These are phyloP conservation scores for Tigriopus californicus DNA, from an alignment of 2,888 invertebrate genomes.

Conservation along the genomic window DNA sequence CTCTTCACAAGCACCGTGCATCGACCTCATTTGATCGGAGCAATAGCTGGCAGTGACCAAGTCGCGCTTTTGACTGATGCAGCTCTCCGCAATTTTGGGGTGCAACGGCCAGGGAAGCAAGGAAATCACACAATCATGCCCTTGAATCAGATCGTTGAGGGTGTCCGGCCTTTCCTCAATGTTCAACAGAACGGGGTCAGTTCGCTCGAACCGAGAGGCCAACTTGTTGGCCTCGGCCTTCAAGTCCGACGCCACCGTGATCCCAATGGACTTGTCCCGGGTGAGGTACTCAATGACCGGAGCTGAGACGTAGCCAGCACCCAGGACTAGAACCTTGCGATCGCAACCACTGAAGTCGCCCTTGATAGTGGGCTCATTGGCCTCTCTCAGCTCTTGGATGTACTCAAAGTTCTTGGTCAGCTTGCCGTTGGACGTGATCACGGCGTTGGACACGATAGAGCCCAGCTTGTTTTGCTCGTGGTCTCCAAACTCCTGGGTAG, in stretches of 20 bases:
- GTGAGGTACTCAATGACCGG: conserved; percentile 87
- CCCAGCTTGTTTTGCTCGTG: conserved; percentile 8
- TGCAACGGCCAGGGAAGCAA: conserved; percentile 80
- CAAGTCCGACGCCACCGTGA: conserved; percentile 7
- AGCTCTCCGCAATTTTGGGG: conserved; percentile 59
- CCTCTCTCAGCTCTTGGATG: conserved; percentile 65
- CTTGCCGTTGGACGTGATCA: conserved; percentile 85
- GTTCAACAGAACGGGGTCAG: conserved; percentile 61
- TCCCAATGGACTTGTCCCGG: conserved; percentile 50
- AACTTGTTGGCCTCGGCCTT: conserved; percentile 9
- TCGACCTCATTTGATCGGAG: conserved; percentile 55
- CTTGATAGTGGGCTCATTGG: background rate
- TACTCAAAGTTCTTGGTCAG: conserved; percentile 85
- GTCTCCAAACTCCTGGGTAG: conserved; percentile 28
- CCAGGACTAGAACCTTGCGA: conserved; percentile 66
- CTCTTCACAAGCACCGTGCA: conserved; percentile 58
- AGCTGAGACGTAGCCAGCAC: conserved; percentile 83
- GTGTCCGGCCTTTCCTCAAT: conserved; percentile 50
- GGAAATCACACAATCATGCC: conserved; percentile 59
- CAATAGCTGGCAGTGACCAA: conserved; percentile 70
- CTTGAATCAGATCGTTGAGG: conserved; percentile 46
- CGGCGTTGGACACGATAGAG: conserved; percentile 44
- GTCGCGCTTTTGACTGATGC: conserved; percentile 35
- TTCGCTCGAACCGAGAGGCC: conserved; percentile 35
- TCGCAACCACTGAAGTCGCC: conserved; percentile 3